Percentiles rank a stretch among this genome's conserved stretches.
phyloP scores from a whole-genome alignment of 2,888 invertebrate species.

The Pandemis heparana region DNA sequence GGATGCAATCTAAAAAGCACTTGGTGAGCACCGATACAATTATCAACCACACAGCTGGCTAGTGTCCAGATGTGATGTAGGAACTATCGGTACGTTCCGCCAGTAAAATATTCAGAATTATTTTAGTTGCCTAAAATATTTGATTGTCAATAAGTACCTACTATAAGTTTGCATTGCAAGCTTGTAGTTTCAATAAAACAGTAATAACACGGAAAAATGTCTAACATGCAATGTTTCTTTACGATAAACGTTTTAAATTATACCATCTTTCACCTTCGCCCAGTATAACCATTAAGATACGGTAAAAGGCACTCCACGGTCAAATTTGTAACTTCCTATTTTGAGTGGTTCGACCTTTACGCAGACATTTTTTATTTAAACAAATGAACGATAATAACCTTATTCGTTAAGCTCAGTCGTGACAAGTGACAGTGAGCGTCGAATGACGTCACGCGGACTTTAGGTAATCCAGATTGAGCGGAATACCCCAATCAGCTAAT shows the following conservation, averaged over 20 bases:
- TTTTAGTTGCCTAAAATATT: slow-evolving; percentile 2
- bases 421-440: slow-evolving; percentile 20
- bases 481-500: slow-evolving; percentile 46
- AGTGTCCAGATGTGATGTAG: slow-evolving; percentile 65
- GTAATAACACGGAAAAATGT: neutral
- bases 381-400: slow-evolving; percentile 37
- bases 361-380: slow-evolving; percentile 37
- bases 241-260: slow-evolving; percentile 9
- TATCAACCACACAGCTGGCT: slow-evolving; percentile 74
- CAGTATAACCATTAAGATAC: slow-evolving; percentile 22
- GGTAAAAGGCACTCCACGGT: slow-evolving; percentile 35
- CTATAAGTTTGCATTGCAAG: too few relatives aligned
- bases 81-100: slow-evolving; percentile 50
- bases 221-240: neutral
- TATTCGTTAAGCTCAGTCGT: slow-evolving; percentile 26
- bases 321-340: slow-evolving; percentile 42
- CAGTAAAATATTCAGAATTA: slow-evolving; percentile 46
- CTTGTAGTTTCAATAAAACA: neutral
- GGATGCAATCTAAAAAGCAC: slow-evolving; percentile 65
- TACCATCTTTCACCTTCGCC: slow-evolving; percentile 34
- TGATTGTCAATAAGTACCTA: neutral
- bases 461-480: slow-evolving; percentile 25
- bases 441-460: slow-evolving; percentile 27
- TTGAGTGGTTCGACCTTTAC: slow-evolving; percentile 39
- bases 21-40: slow-evolving; percentile 76